Percentiles rank a stretch among this genome's conserved stretches.
Evolutionary conservation across 2,113 vertebrate genomes (phyloP).

Genomic region (Sphaerodactylus townsendi): DNA sequence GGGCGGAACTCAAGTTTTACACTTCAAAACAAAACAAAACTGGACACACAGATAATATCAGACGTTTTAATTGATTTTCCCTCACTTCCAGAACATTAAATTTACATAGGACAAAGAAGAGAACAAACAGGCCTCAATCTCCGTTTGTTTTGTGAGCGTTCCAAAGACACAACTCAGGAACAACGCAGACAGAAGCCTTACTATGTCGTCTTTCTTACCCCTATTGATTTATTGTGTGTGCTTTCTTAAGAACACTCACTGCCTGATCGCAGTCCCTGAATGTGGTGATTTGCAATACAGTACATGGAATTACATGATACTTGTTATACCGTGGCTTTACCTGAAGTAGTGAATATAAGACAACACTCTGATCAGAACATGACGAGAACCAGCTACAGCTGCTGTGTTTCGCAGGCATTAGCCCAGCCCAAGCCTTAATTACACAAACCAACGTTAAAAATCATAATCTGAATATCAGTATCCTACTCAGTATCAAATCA

Average conservation of each 20-base stretch:
- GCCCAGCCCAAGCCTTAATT: not conserved
- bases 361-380: not conserved
- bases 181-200: not conserved
- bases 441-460: conserved; percentile 24
- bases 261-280: not conserved
- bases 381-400: conserved; percentile 4
- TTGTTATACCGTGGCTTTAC: conserved; percentile 27
- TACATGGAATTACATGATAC: not conserved
- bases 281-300: conserved; percentile 17
- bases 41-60: conserved; percentile 9
- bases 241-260: conserved; percentile 5
- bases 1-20: not conserved
- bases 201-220: not conserved
- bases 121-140: not conserved
- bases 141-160: not conserved
- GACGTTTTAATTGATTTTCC: conserved; percentile 16
- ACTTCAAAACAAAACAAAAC: not conserved
- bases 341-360: not conserved
- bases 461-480: not conserved
- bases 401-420: not conserved
- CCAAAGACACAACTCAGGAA: not conserved
- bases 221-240: not conserved
- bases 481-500: too few relatives aligned
- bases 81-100: not conserved
- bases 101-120: conserved; percentile 18